Conservation (phyloP, 1,140 invertebrate species). For the Drosophila athabasca region DNA sequence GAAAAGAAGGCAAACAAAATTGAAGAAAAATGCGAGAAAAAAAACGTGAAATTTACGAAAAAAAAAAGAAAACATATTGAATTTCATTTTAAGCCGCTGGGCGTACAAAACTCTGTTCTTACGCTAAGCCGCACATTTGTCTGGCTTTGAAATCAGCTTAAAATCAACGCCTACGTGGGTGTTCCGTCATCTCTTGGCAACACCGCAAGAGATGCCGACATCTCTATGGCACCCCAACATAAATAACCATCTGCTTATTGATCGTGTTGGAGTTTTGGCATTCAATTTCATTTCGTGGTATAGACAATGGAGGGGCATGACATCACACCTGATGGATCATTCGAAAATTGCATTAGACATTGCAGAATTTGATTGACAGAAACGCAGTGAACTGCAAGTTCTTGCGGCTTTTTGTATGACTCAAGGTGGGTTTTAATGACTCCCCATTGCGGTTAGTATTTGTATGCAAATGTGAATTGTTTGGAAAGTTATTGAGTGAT, state of each 20-base stretch:
- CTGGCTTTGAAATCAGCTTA: conserved; percentile 82
- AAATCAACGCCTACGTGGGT: conserved; percentile 81
- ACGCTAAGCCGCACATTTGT: conserved; percentile 74
- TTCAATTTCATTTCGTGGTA: conserved; percentile 57
- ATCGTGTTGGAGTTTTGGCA: conserved; percentile 59
- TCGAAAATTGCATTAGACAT: conserved; percentile 36
- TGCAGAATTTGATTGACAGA: conserved; percentile 23
- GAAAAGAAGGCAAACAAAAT: conserved; percentile 14
- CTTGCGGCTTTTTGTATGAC: conserved; percentile 25
- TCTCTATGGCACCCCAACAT: conserved; percentile 17
- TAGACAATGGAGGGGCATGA: conserved; percentile 38
- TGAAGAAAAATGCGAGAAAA: conserved; percentile 7
- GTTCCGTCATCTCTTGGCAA: conserved; percentile 38
- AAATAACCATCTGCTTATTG: conserved; percentile 70
- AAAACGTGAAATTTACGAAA: background rate
- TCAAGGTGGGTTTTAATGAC: conserved; percentile 28
- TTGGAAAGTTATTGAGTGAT: conserved; percentile 37
- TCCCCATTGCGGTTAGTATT: conserved; percentile 14
- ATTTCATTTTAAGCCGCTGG: conserved; percentile 61
- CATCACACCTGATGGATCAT: conserved; percentile 43
- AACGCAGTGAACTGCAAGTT: conserved; percentile 13
- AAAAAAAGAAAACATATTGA: conserved; percentile 56
- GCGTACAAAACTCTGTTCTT: conserved; percentile 69
- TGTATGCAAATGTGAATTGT: conserved; percentile 34
- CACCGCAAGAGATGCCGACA: conserved; percentile 7